Conservation (phyloP, 2,888 invertebrate genomes). For the Amblyjoppa proteus region DNA sequence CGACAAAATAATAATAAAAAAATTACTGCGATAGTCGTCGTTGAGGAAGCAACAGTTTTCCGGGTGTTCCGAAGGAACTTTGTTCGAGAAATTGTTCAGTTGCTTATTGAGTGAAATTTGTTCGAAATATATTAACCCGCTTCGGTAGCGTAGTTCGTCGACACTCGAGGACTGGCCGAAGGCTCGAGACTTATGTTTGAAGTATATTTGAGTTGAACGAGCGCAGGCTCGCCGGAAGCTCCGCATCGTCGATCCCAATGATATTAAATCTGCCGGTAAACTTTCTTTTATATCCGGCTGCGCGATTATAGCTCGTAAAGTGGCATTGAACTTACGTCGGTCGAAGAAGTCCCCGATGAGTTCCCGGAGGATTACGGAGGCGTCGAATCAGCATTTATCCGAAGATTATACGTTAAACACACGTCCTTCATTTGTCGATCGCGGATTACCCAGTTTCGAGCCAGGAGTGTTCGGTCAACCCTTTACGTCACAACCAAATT, state of each 20-base stretch:
- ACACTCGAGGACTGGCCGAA: background rate
- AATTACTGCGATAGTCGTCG: background rate
- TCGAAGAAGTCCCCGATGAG: constrained; percentile 91
- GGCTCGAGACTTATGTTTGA: constrained; percentile 16
- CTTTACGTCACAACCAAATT: background rate
- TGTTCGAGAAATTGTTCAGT: background rate
- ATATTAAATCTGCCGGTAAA: constrained; percentile 95
- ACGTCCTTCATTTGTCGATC: constrained; percentile 15
- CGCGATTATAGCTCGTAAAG: constrained; percentile 99
- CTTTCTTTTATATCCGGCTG: constrained; percentile 94
- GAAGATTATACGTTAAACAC: constrained; percentile 94
- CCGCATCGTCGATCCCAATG: constrained; percentile 94
- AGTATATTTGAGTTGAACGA: constrained; percentile 14
- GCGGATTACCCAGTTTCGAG: constrained; percentile 5
- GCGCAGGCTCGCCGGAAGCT: constrained; percentile 89
- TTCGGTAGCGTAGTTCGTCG: background rate
- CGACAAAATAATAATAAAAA: too few relatives aligned
- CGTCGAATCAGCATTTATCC: constrained; percentile 96
- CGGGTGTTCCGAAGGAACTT: background rate
- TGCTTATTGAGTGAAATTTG: background rate
- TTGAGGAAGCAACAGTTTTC: background rate
- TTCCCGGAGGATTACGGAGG: constrained; percentile 95
- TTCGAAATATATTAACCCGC: background rate
- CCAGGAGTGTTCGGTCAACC: background rate
- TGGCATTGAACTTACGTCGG: constrained; percentile 94